phyloP scores from a whole-genome alignment of 2,113 vertebrate species.

The Meleagris gallopavo region DNA sequence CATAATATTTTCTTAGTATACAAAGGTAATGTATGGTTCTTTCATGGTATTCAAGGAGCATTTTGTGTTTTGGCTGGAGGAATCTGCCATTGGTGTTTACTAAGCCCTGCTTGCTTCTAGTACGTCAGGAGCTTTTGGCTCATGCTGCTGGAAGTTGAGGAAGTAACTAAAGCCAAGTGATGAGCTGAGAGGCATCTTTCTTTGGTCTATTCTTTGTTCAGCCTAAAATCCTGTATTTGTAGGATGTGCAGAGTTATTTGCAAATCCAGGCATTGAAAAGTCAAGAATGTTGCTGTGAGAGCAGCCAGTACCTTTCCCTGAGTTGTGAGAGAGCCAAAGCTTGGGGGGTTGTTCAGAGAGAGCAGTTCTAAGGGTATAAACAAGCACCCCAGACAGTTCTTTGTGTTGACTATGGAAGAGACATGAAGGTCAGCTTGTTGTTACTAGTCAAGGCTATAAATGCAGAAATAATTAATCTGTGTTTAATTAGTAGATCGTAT shows the following conservation, averaged over 20 bases:
- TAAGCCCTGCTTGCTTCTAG: not conserved
- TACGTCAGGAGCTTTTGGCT: not conserved
- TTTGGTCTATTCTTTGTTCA: not conserved
- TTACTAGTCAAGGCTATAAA: not conserved
- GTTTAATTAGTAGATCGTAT: not conserved
- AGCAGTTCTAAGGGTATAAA: not conserved
- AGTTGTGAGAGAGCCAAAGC: not conserved
- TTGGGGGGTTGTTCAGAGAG: not conserved
- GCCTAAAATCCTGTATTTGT: not conserved
- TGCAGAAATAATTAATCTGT: not conserved
- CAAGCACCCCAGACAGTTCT: not conserved
- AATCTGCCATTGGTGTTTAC: not conserved
- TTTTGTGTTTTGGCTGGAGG: not conserved
- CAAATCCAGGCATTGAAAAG: not conserved
- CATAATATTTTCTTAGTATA: not conserved
- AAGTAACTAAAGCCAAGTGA: not conserved
- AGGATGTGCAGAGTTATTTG: not conserved
- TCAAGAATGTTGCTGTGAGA: not conserved
- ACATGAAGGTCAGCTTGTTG: not conserved
- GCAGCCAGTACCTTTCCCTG: not conserved
- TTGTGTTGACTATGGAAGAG: not conserved
- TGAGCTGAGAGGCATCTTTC: not conserved
- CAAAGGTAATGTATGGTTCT: not conserved
- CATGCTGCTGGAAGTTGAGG: fast-evolving
- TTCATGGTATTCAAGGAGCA: not conserved